Conservation (phyloP, 2,113 vertebrate species). For the Notarius quadriscutis region DNA sequence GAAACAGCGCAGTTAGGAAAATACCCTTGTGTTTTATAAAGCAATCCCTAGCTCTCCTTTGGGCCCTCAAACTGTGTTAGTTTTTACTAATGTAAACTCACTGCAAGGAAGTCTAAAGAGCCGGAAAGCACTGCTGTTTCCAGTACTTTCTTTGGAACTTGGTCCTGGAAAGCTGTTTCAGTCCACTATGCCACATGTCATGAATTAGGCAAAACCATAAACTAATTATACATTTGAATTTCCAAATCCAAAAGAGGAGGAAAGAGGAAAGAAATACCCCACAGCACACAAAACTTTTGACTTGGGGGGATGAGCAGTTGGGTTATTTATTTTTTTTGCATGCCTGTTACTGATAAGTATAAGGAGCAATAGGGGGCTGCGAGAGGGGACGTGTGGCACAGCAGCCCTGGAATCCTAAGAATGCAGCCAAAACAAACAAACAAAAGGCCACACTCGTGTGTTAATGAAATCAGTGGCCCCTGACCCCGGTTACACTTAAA, state of each 20-base stretch:
- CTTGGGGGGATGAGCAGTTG: slow-evolving; percentile 14
- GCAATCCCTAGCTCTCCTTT: background rate
- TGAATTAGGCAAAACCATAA: slow-evolving; percentile 68
- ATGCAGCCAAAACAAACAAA: slow-evolving; percentile 77
- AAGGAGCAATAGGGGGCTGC: slow-evolving; percentile 24
- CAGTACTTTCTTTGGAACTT: slow-evolving; percentile 35
- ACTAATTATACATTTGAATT: slow-evolving; percentile 69
- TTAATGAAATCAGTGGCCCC: slow-evolving; percentile 73
- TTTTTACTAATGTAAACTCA: background rate
- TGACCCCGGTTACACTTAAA: slow-evolving; percentile 50
- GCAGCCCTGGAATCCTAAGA: slow-evolving; percentile 69
- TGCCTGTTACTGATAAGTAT: slow-evolving; percentile 57
- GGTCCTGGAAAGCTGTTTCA: slow-evolving; percentile 51
- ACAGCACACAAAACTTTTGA: slow-evolving; percentile 29
- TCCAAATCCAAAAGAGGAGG: slow-evolving; percentile 49
- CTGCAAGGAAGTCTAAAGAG: slow-evolving; percentile 9
- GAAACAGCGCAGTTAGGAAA: slow-evolving; percentile 10
- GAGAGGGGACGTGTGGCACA: slow-evolving; percentile 36
- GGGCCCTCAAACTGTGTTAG: background rate
- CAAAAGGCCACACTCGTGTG: slow-evolving; percentile 67
- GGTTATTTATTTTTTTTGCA: slow-evolving; percentile 10
- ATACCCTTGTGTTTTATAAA: background rate
- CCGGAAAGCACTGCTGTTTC: background rate
- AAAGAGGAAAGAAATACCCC: slow-evolving; percentile 35
- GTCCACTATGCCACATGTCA: slow-evolving; percentile 51